Evolutionary conservation across 2,797 vertebrate genomes (phyloP), one percentile per base, ranked within the genome.

Genomic region (Thripadectes ignobilis): DNA sequence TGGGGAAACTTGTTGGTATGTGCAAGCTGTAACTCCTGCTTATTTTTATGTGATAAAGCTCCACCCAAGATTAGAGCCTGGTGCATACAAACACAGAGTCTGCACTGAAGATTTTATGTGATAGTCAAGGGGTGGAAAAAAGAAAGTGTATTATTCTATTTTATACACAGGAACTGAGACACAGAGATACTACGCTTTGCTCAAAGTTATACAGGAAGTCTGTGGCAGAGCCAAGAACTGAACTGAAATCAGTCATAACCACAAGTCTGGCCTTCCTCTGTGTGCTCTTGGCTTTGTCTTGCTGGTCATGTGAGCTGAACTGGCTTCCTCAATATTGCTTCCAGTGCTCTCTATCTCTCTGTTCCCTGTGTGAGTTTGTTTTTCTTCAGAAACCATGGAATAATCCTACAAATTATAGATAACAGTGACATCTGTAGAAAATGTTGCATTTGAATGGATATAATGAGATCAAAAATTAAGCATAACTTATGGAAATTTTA

Each of bases 201-300:
- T 78, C 17, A 1, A 43, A 93, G 79, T 92, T 86, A 57, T 69
- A 67, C 80, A 76, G 92, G 89, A 95, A 95, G 55, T 85, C 76
- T 96, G 91, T 76, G 91, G 91, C 85, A 88, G 83, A 86, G 85
- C 89, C 89, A 92, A 92, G 85, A 90, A 72, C 79, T 73, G 69
- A 91, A 39, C 82, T 51, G 63, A 92, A 69, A 93, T 91, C 89
- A 81, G 76, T 76, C 82, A 41, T 65, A 85, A 96, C 94, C 62
- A 0, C 93, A 93, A 89, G 89, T 9, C 89, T 95, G 89, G 93
- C 76, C 91, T 88, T 75, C 76, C 59, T 85, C 81, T 94, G 15
- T 88, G 87, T 78, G 89, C 89, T 57, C 18, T 46, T 92, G 91
- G 65, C 89, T 89, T 94, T 92, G 88, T 69, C 73, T 93, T 81